phyloP scores from a whole-genome alignment of 2,113 vertebrate genomes.

The Dasyurus viverrinus region DNA sequence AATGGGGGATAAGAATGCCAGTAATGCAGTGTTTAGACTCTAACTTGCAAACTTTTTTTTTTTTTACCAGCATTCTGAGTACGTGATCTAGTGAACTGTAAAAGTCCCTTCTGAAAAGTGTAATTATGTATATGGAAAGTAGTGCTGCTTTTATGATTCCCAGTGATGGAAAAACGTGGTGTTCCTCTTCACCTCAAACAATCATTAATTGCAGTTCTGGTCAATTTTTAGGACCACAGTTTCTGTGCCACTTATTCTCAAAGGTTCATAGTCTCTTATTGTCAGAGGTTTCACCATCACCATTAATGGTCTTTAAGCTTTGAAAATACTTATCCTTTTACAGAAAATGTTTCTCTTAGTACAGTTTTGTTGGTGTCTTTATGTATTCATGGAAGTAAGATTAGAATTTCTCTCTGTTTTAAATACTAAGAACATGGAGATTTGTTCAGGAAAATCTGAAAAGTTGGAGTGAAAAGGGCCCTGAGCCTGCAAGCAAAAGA shows the following conservation, averaged over 20 bases:
- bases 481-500: neutral
- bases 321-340: neutral
- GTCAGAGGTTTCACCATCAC: neutral
- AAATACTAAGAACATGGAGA: neutral
- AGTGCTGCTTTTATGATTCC: neutral
- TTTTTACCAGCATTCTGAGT: conserved; percentile 28
- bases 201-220: conserved; percentile 18
- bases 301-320: neutral
- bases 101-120: conserved; percentile 50
- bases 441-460: neutral
- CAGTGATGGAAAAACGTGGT: neutral
- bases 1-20: neutral
- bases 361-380: neutral
- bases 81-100: conserved; percentile 53
- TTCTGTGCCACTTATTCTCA: neutral
- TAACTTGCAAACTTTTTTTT: neutral
- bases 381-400: conserved; percentile 11
- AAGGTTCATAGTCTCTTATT: neutral
- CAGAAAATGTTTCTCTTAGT: neutral
- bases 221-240: conserved; percentile 6
- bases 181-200: conserved; percentile 13
- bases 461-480: neutral
- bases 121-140: conserved; percentile 13
- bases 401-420: neutral
- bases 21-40: neutral